Evolutionary conservation across 2,113 vertebrate genomes (phyloP), one percentile per base, ranked within the genome.

Genomic region (Puffinus mauretanicus): DNA sequence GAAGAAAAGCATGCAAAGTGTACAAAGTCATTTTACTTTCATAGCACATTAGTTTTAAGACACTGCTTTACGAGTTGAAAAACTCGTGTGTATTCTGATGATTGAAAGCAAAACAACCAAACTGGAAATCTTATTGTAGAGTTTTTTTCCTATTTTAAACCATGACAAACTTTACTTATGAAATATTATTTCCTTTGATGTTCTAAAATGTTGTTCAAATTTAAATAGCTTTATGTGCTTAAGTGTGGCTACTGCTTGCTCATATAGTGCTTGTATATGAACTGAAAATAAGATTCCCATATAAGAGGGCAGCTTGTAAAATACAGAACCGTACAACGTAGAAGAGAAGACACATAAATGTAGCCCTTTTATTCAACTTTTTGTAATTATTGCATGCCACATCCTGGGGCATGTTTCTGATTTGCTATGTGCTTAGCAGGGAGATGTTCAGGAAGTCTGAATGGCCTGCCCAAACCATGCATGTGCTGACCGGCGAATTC

Each of bases 141-240:
- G 10, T 5, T 34, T 57, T 87, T 82, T 77, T 66, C 15, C 38
- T 52, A 9, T 88, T 96, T 82, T 88, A 78, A 69, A 57, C 17
- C 42, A 55, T 54, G 54, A 61, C 30, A 89, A 89, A 82, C 40
- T 70, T 88, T 71, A 55, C 34, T 89, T 6, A 36, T 69, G 9
- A 87, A 79, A 62, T 91, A 75, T 36, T 11, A 55, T 88, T 93
- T 93, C 44, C 42, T 84, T 64, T 84, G 36, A 36, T 93, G 22
- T 78, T 69, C 40, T 82, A 62, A 72, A 71, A 25, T 34, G 11
- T 76, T 93, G 69, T 75, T 80, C 5, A 90, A 64, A 65, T 90
- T 82, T 90, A 69, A 87, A 67, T 57, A 91, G 58, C 77, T 93
- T 94, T 88, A 38, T 46, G 78, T 81, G 46, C 47, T 77, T 94